These are phyloP conservation scores for Charadrius vociferus DNA, from an alignment of 2,113 vertebrate species.

Conservation along the genomic window DNA sequence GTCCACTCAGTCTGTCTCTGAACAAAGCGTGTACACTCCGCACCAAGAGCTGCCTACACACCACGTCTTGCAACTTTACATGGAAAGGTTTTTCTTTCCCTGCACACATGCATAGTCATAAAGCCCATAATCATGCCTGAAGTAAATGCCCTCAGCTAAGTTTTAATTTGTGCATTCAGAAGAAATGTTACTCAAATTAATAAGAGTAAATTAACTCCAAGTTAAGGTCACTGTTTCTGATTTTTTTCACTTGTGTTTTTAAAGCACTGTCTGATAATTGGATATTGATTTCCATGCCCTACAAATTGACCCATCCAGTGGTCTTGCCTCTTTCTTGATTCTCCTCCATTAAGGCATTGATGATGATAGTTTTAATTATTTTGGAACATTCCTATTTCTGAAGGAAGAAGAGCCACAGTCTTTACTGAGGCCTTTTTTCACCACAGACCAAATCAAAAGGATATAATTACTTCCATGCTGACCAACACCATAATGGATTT, in stretches of 20 bases:
- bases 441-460: not conserved
- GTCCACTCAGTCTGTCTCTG: not conserved
- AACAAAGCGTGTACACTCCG: not conserved
- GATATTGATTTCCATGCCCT: slow-evolving; percentile 24
- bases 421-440: not conserved
- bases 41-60: not conserved
- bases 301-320: not conserved
- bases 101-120: not conserved
- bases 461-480: slow-evolving; percentile 27
- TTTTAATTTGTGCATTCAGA: not conserved
- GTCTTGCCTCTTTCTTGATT: not conserved
- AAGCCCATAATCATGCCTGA: not conserved
- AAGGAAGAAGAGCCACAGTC: not conserved
- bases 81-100: not conserved
- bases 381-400: not conserved
- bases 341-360: not conserved
- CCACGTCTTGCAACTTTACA: fast-evolving
- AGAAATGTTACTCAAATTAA: not conserved
- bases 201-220: slow-evolving; percentile 12
- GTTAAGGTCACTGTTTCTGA: not conserved
- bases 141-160: not conserved
- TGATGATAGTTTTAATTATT: not conserved
- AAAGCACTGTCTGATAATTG: slow-evolving; percentile 18
- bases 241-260: not conserved
- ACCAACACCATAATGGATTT: slow-evolving; percentile 32